Conservation (phyloP, 2,113 vertebrate species). For the Labeo catla region DNA sequence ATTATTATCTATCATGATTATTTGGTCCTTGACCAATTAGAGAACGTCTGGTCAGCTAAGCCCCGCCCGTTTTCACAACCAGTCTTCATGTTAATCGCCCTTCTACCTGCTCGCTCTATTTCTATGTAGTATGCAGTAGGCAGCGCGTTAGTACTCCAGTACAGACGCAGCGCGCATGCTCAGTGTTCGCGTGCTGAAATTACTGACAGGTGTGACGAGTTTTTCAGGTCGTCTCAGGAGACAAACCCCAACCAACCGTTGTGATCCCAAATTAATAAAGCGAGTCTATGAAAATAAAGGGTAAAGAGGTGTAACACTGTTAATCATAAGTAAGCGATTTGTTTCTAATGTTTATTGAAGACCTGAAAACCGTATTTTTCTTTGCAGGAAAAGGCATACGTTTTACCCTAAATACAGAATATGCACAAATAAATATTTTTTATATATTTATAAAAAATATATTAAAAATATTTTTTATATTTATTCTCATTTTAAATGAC, state of each 20-base stretch:
- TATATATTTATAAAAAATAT: too few relatives aligned
- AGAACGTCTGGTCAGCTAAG: background rate
- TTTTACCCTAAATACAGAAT: too few relatives aligned
- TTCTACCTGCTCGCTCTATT: background rate
- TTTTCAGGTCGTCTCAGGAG: slow-evolving; percentile 39
- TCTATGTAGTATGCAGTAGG: background rate
- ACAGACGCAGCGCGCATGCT: slow-evolving; percentile 44
- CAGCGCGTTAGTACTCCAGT: background rate
- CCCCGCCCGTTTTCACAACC: background rate
- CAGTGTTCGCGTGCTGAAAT: slow-evolving; percentile 32
- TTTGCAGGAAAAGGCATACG: too few relatives aligned
- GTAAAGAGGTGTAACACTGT: background rate
- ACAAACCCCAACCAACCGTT: background rate
- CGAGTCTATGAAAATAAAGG: background rate
- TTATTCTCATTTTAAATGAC: background rate
- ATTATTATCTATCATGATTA: background rate
- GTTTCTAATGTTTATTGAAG: background rate
- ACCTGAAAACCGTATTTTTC: too few relatives aligned
- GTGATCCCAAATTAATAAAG: background rate
- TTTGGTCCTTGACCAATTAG: background rate
- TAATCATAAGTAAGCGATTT: background rate
- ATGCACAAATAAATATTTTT: too few relatives aligned
- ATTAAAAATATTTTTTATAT: too few relatives aligned
- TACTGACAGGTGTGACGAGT: slow-evolving; percentile 53
- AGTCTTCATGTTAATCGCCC: background rate